Evolutionary conservation across 2,797 vertebrate species (phyloP), one percentile per base, ranked within the genome.

Genomic region (Apodemus agrarius): DNA sequence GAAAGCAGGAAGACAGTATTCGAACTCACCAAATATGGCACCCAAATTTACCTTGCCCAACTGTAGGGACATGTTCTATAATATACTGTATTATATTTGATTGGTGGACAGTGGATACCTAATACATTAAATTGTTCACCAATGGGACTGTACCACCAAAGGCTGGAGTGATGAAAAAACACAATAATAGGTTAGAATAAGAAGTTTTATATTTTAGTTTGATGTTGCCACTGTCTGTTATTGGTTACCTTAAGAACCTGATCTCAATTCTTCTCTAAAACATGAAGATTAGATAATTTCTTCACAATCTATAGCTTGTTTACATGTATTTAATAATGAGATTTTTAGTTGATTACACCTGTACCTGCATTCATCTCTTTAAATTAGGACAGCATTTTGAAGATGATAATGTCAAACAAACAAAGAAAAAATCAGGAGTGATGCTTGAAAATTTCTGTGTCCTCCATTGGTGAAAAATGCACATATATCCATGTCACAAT

Each of bases 341-440:
- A 61, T 19, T 16, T 72, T 72, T 22, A 93, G 49, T 49, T 87
- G n/a, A 84, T 89, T 94, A 80, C 19, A 59, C 84, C 76, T 84
- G 34, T 52, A 22, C 34, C 82, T 93, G 59, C 31, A 22, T 94
- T 96, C 24, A n/a, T 78, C 94, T 96, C 34, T 67, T 49, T 37
- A 65, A 89, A 79, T 92, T 94, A 95, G 43, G 67, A 37, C 3
- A 52, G 59, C 9, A 29, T 46, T 95, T 96, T 97, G 54, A 95
- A 43, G 40, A 88, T 54, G 13, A 13, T 54, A 31, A 19, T 37
- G 69, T 90, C 46, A 84, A 59, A 46, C 74, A 76, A 76, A 46
- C 40, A 76, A 76, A 76, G 40, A 96, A 46, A 75, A 86, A 79
- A 87, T 89, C 52, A 75, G 72, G 31, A 94, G 59, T 65, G 59